phyloP scores from a whole-genome alignment of 1,140 invertebrate species.

The Ooceraea biroi region DNA sequence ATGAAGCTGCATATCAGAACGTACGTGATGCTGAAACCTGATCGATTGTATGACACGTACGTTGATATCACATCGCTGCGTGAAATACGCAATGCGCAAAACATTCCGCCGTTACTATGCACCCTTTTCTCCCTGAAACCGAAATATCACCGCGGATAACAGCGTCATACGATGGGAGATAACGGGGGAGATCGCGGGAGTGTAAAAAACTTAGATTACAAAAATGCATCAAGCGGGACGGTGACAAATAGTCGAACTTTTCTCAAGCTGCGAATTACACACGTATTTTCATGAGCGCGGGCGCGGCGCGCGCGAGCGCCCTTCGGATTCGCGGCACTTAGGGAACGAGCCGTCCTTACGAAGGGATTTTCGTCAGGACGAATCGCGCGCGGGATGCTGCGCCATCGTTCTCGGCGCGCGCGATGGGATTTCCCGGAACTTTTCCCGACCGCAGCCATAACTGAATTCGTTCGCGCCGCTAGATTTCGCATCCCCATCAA shows the following conservation, averaged over 20 bases:
- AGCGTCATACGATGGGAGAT: conserved; percentile 3
- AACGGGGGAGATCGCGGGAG: not conserved
- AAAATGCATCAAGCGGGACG: conserved; percentile 55
- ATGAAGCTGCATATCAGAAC: not conserved
- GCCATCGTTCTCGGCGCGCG: conserved; percentile 18
- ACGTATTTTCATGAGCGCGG: conserved; percentile 51
- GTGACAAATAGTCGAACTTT: conserved; percentile 58
- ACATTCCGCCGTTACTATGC: conserved; percentile 12
- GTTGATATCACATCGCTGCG: not conserved
- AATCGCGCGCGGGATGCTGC: conserved; percentile 34
- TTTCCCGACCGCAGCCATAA: conserved; percentile 40
- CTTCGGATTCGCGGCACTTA: conserved; percentile 35
- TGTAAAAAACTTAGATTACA: conserved; percentile 59
- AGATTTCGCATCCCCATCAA: conserved; percentile 26
- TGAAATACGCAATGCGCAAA: conserved; percentile 28
- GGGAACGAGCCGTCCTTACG: conserved; percentile 35
- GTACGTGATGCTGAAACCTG: not conserved
- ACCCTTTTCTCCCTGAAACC: not conserved
- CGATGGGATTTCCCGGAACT: conserved; percentile 48
- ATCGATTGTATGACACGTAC: conserved; percentile 4
- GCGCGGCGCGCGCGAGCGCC: not conserved
- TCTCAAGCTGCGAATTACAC: conserved; percentile 46
- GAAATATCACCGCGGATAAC: conserved; percentile 28
- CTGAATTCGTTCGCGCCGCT: conserved; percentile 34
- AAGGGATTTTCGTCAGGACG: conserved; percentile 56